Evolutionary conservation across 2,113 vertebrate genomes (phyloP).

Genomic region (human): GRCh38 chr14:22296501-22297000

Average conservation of each 20-base stretch:
- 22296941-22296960: constrained; percentile 38
- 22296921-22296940: neutral
- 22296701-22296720: constrained; percentile 38
- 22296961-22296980: neutral
- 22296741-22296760: neutral
- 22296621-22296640: constrained; percentile 7
- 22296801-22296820: neutral
- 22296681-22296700: neutral
- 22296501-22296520: neutral
- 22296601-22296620: constrained; percentile 25
- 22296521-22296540: constrained; percentile 23
- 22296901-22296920: neutral
- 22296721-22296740: constrained; percentile 28
- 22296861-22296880: constrained; percentile 16
- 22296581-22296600: constrained; percentile 36
- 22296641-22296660: neutral
- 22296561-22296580: constrained; percentile 47
- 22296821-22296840: neutral
- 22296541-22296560: constrained; percentile 22
- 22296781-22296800: neutral
- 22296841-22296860: neutral
- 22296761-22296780: neutral
- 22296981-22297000: constrained; percentile 39
- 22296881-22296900: neutral
- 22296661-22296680: neutral